Base-by-base conservation (phyloP, 2,113 vertebrate species). In the Uria lomvia region DNA sequence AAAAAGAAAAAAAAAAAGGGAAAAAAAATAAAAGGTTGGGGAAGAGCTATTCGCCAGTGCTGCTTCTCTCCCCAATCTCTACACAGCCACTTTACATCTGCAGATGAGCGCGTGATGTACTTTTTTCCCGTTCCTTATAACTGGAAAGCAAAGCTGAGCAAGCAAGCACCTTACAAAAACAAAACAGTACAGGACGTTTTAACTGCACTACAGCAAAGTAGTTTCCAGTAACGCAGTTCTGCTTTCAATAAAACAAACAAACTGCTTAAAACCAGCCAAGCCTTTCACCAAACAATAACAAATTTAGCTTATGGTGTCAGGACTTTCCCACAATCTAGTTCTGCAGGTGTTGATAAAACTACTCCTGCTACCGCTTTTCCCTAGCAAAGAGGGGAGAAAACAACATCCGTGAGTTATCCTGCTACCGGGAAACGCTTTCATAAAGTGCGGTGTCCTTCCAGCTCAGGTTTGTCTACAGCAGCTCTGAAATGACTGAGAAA, bases 201-300 rank as follows among this genome's bases (percentile, higher is more conserved):
- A 98, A 97, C 96, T 96, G 71, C 95, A 98, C 97, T 96, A 96
- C 98, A 98, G 98, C 97, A 98, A 98, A 98, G 97, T 92, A 93
- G 93, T 98, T 98, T 98, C 97, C 92, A 97, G 96, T 96, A 97
- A 98, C 82, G 97, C 92, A 97, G 96, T 81, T 92, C 97, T 97
- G 97, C 94, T 97, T 98, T 94, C 97, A 94, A 97, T 97, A 98
- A 98, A 98, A 98, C 97, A 98, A 99, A 98, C 98, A 98, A 98
- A 98, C 97, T 96, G 96, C 94, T 94, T 76, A 68, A 97, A 98
- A 96, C 86, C 85, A 97, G 98, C 96, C 96, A 96, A 98, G 95
- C 87, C 96, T 98, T 97, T 98, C 94, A 89, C 96, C 97, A 98
- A 98, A 98, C 96, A 98, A 98, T 98, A 98, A 98, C 97, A 99